Conservation (phyloP, 2,888 invertebrate species). For the Acanthosepion lycidas region DNA sequence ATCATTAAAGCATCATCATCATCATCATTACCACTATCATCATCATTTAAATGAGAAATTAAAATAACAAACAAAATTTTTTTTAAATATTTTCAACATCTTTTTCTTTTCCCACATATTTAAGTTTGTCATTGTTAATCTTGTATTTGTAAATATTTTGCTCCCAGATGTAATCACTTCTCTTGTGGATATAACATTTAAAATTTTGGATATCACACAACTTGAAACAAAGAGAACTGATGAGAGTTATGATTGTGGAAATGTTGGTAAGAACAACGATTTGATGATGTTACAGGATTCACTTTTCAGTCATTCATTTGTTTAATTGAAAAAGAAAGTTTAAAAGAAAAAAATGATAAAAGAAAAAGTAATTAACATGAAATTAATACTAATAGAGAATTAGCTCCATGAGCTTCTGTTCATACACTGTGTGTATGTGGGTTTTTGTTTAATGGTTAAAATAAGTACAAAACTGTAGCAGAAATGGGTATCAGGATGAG, state of each 20-base stretch:
- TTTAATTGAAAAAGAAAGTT: background rate
- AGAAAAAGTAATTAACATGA: background rate
- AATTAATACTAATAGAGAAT: conserved; percentile 33
- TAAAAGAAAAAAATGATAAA: background rate
- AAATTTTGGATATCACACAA: background rate
- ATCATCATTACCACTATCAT: background rate
- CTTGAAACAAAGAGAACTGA: background rate
- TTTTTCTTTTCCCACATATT: background rate
- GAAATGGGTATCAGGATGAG: background rate
- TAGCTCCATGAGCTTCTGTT: background rate
- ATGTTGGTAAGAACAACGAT: background rate
- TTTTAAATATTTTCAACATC: background rate
- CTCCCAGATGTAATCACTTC: background rate
- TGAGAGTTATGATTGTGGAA: background rate
- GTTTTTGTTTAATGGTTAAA: conserved; percentile 21
- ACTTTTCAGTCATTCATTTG: background rate
- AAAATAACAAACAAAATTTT: background rate
- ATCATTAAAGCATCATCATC: background rate
- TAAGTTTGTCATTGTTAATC: background rate
- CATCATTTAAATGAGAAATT: background rate
- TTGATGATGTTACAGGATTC: background rate
- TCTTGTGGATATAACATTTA: background rate
- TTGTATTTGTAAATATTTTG: background rate
- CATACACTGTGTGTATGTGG: background rate
- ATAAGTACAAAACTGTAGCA: conserved; percentile 33